Evolutionary conservation across 2,113 vertebrate species (phyloP), one percentile per base, ranked within the genome.

Genomic region (Gulo gulo): DNA sequence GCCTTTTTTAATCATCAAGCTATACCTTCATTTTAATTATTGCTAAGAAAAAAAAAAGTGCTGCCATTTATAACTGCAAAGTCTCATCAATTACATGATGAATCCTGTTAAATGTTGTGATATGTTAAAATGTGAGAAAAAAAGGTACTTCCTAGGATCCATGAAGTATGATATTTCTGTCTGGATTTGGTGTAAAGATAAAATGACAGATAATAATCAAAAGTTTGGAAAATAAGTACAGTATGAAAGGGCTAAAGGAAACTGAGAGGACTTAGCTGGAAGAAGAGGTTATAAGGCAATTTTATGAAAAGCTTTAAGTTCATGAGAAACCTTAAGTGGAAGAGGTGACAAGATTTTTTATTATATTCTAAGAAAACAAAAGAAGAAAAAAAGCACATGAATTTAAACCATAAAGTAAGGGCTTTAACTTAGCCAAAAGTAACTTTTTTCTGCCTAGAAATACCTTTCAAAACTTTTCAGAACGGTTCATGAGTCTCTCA

Each of bases 241-340:
- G 12, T 39, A 82, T n/a, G 24, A 87, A 74, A 94, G 57, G 3
- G 4, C 14, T 74, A 24, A 96, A 50, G 34, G 76, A 59, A 85
- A 91, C 29, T 79, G 16, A 80, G 13, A 69, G 4, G 50, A 80
- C 55, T 88, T 89, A 63, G 23, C 61, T 97, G 10, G 15, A 78
- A 69, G 39, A 94, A 69, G 45, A 80, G 12, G n/a, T 92, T 89
- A 89, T 80, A 93, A 86, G 11, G 29, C 29, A 86, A 89, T 63
- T 96, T 95, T 91, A 73, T 65, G 84, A 80, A 31, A 94, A 74
- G n/a, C 9, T 93, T 91, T 80, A 93, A 87, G 86, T 91, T 61
- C 63, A 88, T 87, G 36, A 82, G 65, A 65, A 79, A 34, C 71
- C n/a, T 39, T 91, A 88, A 84, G 29, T 82, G 42, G 31, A 78